Percentiles rank a stretch among this genome's conserved stretches.
Conservation (phyloP, 2,113 vertebrate genomes). For the Chloroceryle aenea region DNA sequence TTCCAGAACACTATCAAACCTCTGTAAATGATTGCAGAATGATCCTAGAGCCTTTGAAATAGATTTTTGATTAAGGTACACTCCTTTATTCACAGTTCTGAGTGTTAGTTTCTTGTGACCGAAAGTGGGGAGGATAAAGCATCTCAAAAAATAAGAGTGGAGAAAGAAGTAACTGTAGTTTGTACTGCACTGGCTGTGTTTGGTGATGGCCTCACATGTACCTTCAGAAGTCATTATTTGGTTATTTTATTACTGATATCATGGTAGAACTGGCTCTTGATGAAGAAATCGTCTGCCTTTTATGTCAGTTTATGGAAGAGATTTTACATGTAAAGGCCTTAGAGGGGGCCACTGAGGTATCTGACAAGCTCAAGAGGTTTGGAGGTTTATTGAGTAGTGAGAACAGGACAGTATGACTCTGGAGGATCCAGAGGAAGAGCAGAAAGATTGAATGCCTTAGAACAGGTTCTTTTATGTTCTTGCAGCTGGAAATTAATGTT, state of each 20-base stretch:
- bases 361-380: background rate
- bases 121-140: background rate
- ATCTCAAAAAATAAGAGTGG: background rate
- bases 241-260: background rate
- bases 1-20: background rate
- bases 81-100: background rate
- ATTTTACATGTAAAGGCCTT: background rate
- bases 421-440: background rate
- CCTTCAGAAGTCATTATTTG: background rate
- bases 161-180: background rate
- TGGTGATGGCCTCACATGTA: background rate
- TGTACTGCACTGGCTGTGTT: background rate
- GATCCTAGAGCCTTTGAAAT: background rate
- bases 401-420: background rate
- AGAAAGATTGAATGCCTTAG: background rate
- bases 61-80: background rate
- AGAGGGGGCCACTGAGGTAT: accelerated
- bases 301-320: background rate
- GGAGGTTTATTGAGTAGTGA: background rate
- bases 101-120: background rate
- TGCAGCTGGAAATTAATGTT: background rate
- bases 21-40: background rate
- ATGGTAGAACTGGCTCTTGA: background rate
- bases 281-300: background rate
- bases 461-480: background rate